phyloP scores from a whole-genome alignment of 2,113 vertebrate genomes.

The Cynocephalus volans region DNA sequence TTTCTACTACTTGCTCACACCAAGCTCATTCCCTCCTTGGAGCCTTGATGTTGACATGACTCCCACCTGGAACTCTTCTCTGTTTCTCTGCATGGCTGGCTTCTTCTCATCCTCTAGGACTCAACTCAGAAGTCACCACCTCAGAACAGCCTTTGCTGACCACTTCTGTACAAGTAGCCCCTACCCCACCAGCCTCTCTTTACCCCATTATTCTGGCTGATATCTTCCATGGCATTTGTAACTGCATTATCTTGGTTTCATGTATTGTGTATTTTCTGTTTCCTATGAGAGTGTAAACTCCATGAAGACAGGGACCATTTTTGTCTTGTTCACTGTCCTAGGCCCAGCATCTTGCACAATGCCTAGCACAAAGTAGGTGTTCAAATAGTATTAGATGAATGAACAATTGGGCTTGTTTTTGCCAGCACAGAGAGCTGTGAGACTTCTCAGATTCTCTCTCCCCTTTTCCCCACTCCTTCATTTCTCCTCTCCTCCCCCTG shows the following conservation, averaged over 20 bases:
- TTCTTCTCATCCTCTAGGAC: conserved; percentile 13
- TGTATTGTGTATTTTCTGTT: neutral
- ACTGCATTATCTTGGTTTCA: neutral
- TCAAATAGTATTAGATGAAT: neutral
- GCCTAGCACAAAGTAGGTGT: neutral
- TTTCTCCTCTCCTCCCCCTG: neutral
- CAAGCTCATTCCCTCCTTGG: neutral
- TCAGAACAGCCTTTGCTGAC: neutral
- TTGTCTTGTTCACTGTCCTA: neutral
- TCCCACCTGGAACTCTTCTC: neutral
- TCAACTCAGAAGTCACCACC: neutral
- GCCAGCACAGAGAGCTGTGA: conserved; percentile 2
- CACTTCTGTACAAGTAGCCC: neutral
- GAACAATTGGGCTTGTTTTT: conserved; percentile 43
- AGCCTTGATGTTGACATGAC: neutral
- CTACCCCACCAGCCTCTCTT: neutral
- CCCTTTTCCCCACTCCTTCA: neutral
- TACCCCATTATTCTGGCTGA: neutral
- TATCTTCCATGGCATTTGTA: conserved; percentile 24
- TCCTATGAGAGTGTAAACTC: neutral
- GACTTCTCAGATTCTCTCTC: neutral
- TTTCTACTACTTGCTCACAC: neutral
- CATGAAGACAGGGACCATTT: neutral
- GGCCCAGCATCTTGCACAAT: neutral
- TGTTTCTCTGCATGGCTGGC: neutral